Evolutionary conservation across 2,888 invertebrate species (phyloP).

Genomic region (Drosophila merina): DNA sequence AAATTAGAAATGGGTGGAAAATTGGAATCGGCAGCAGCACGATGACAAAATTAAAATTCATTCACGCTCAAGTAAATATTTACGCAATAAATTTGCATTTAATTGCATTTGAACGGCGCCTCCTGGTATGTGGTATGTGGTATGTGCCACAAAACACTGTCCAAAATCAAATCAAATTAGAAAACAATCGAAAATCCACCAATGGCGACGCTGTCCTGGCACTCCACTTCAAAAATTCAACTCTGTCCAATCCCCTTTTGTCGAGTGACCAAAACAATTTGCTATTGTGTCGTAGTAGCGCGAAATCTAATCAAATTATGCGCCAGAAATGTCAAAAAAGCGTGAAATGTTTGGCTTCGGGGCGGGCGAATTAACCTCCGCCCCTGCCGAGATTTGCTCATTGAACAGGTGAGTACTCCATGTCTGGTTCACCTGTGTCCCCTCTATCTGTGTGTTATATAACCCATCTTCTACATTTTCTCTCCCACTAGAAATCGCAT

Average conservation of each 20-base stretch:
- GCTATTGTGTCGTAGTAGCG: conserved; percentile 52
- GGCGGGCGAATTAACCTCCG: conserved; percentile 36
- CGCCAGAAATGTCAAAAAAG: conserved; percentile 75
- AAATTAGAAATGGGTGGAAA: conserved; percentile 27
- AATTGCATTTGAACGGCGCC: conserved; percentile 68
- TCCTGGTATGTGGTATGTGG: conserved; percentile 35
- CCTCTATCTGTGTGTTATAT: background rate
- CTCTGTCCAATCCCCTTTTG: conserved; percentile 1
- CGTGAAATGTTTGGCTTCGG: conserved; percentile 70
- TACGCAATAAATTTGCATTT: conserved; percentile 79
- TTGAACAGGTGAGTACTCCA: conserved; percentile 18
- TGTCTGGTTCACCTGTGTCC: conserved; percentile 21
- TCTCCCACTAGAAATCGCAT: conserved; percentile 53
- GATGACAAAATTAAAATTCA: conserved; percentile 75
- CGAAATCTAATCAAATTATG: conserved; percentile 77
- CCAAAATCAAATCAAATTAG: conserved; percentile 71
- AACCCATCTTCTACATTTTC: conserved; percentile 8
- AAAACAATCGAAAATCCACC: conserved; percentile 40
- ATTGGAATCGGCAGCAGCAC: conserved; percentile 10
- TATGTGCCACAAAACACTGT: conserved; percentile 57
- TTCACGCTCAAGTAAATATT: conserved; percentile 79
- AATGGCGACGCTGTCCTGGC: conserved; percentile 7
- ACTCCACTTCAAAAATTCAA: conserved; percentile 11
- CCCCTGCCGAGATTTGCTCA: conserved; percentile 7
- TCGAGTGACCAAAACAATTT: conserved; percentile 67